phyloP scores from a whole-genome alignment of 1,140 invertebrate genomes.

The Achatina immaculata region DNA sequence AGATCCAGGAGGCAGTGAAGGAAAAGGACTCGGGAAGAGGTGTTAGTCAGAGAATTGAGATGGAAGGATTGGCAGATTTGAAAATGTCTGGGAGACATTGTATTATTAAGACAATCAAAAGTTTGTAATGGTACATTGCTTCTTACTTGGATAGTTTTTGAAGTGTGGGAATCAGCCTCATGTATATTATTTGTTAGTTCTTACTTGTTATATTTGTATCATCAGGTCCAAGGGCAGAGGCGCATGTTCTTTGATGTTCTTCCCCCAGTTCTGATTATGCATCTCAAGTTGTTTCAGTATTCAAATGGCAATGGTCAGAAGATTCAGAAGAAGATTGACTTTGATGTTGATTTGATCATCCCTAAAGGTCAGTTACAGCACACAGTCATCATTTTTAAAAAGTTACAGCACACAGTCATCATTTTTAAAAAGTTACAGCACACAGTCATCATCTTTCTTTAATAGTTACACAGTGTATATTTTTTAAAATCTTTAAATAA shows the following conservation, averaged over 20 bases:
- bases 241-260: constrained; percentile 39
- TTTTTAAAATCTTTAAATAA: neutral
- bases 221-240: constrained; percentile 31
- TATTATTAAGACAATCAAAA: too few species aligned
- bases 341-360: constrained; percentile 33
- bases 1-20: too few species aligned
- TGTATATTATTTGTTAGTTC: too few species aligned
- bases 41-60: too few species aligned
- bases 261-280: constrained; percentile 34
- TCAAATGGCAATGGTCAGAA: constrained; percentile 40
- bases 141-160: too few species aligned
- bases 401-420: neutral
- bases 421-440: neutral
- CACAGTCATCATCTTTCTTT: neutral
- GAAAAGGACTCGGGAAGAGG: too few species aligned
- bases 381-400: too few species aligned
- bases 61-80: too few species aligned
- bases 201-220: neutral
- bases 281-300: constrained; percentile 37
- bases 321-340: constrained; percentile 36
- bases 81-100: too few species aligned
- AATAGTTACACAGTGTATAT: neutral
- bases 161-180: too few species aligned
- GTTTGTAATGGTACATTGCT: too few species aligned
- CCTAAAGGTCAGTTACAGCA: constrained; percentile 28